Conservation (phyloP, 2,113 vertebrate genomes). For the Nycticryphes semicollaris region DNA sequence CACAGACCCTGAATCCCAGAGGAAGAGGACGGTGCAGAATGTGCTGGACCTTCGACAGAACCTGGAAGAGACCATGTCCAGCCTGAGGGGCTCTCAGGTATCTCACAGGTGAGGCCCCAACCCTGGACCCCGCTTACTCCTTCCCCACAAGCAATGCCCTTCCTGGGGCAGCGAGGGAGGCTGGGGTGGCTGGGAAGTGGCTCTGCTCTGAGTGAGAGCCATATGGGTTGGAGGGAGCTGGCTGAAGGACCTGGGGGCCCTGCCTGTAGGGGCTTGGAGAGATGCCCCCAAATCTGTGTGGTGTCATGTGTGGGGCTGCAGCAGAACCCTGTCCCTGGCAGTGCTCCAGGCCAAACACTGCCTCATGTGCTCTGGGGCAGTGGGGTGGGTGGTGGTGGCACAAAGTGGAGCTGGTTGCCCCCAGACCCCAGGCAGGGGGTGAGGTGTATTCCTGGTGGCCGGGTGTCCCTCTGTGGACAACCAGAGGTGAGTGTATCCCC, state of each 20-base stretch:
- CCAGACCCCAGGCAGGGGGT: background rate
- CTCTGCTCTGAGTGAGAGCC: background rate
- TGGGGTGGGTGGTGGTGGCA: background rate
- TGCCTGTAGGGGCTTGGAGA: background rate
- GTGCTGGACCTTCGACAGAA: constrained; percentile 96
- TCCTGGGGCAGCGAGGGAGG: background rate
- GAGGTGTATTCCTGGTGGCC: background rate
- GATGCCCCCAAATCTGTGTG: fast-evolving
- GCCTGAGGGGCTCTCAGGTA: constrained; percentile 90
- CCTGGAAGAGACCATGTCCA: constrained; percentile 97
- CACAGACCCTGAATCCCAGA: constrained; percentile 92
- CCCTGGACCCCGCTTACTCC: fast-evolving
- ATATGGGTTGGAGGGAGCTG: background rate
- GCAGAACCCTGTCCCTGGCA: background rate
- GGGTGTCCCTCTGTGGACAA: background rate
- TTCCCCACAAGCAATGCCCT: background rate
- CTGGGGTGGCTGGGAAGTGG: fast-evolving
- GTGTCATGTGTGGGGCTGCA: fast-evolving
- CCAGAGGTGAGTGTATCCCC: background rate
- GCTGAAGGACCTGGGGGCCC: background rate
- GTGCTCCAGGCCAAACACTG: fast-evolving
- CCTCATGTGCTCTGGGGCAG: fast-evolving
- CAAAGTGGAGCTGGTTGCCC: background rate
- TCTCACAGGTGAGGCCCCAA: constrained; percentile 84
- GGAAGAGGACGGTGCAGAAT: constrained; percentile 95